phyloP scores from a whole-genome alignment of 2,888 invertebrate genomes.

The Drosophila peninsularis region DNA sequence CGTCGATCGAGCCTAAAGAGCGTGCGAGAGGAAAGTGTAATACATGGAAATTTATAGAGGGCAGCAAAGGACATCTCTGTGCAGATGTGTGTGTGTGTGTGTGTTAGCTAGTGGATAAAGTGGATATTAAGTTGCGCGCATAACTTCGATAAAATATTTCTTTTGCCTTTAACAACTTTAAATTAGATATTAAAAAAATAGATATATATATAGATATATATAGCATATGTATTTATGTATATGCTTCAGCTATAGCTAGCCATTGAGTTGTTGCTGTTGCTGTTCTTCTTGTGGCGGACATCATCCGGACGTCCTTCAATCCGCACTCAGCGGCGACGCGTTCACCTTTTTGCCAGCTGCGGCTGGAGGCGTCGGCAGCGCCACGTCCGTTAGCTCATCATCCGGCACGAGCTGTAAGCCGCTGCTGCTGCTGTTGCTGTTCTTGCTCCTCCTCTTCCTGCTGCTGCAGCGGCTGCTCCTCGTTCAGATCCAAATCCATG shows the following conservation, averaged over 20 bases:
- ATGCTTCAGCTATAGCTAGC: constrained; percentile 19
- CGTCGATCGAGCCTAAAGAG: constrained; percentile 29
- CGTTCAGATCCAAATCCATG: constrained; percentile 28
- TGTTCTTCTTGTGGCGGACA: constrained; percentile 28
- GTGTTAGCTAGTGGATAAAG: constrained; percentile 19
- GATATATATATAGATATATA: constrained; percentile 38
- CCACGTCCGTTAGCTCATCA: constrained; percentile 59
- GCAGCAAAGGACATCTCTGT: constrained; percentile 3
- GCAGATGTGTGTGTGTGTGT: constrained; percentile 8
- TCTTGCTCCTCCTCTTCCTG: background rate
- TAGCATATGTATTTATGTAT: constrained; percentile 26
- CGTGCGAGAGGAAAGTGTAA: constrained; percentile 17
- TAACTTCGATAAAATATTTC: constrained; percentile 70
- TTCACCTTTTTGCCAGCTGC: constrained; percentile 54
- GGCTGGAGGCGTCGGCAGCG: constrained; percentile 45
- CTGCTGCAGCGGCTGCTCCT: background rate
- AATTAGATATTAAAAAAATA: constrained; percentile 67
- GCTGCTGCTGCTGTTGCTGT: background rate
- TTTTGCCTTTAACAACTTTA: constrained; percentile 62
- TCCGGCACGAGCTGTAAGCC: constrained; percentile 26
- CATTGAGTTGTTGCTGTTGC: constrained; percentile 18
- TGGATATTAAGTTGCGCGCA: constrained; percentile 56
- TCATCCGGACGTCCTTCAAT: constrained; percentile 58
- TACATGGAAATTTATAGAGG: background rate
- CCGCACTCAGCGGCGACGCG: constrained; percentile 63